These are phyloP conservation scores for Dendropsophus ebraccatus DNA, from an alignment of 2,113 vertebrate genomes.

Conservation along the genomic window DNA sequence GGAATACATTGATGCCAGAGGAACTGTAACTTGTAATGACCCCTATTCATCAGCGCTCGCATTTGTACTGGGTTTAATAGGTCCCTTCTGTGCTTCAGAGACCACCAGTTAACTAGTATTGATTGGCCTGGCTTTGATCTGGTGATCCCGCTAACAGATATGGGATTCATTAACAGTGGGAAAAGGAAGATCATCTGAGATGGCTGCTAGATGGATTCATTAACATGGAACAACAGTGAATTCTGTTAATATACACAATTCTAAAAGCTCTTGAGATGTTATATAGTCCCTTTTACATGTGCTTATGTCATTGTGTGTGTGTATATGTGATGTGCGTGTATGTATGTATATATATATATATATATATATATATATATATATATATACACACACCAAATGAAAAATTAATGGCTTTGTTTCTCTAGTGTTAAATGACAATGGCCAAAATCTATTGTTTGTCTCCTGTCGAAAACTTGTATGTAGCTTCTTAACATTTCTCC, in stretches of 20 bases:
- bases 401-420: not conserved
- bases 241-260: not conserved
- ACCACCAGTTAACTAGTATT: slow-evolving; percentile 50
- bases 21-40: slow-evolving; percentile 27
- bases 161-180: slow-evolving; percentile 25
- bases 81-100: slow-evolving; percentile 13
- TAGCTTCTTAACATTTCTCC: not conserved
- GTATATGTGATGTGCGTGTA: not conserved
- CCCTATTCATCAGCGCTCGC: slow-evolving; percentile 35
- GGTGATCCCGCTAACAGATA: slow-evolving; percentile 20
- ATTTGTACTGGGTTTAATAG: slow-evolving; percentile 19
- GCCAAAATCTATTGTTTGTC: not conserved
- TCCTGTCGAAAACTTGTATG: not conserved
- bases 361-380: slow-evolving; percentile 17
- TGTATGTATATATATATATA: not conserved
- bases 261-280: not conserved
- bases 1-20: slow-evolving; percentile 15
- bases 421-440: not conserved
- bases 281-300: not conserved
- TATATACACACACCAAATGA: slow-evolving; percentile 21
- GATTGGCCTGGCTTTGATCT: slow-evolving; percentile 32
- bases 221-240: not conserved
- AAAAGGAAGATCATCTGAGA: slow-evolving; percentile 12
- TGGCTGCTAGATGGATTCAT: not conserved
- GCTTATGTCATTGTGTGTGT: too few species aligned